These are phyloP conservation scores for Germaria angustata DNA, from an alignment of 2,888 invertebrate species.

Conservation along the genomic window DNA sequence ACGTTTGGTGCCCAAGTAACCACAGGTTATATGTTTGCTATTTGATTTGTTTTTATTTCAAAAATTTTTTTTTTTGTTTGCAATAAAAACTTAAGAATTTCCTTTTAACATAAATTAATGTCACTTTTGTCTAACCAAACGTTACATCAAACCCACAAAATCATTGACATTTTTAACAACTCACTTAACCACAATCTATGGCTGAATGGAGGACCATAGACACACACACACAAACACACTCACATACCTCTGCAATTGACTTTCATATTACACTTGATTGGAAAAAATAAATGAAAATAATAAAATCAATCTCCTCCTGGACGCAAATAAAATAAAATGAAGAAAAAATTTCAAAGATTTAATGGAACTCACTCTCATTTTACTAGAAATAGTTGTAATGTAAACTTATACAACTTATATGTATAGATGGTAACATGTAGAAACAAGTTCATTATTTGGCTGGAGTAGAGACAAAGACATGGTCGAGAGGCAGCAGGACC, in stretches of 20 bases:
- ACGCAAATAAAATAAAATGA: conserved; percentile 25
- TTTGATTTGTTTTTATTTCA: background rate
- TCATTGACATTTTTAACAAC: conserved; percentile 74
- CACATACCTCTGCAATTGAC: background rate
- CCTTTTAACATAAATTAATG: conserved; percentile 77
- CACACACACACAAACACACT: background rate
- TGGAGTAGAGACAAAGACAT: background rate
- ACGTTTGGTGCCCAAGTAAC: conserved; percentile 1
- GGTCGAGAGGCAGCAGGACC: background rate
- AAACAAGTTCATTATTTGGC: conserved; percentile 22
- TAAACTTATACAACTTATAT: background rate
- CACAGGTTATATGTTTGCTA: conserved; percentile 12
- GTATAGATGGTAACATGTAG: background rate
- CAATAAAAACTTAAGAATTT: conserved; percentile 70
- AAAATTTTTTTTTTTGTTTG: conserved; percentile 7
- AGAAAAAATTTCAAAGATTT: conserved; percentile 35
- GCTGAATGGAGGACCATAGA: background rate
- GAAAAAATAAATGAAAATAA: background rate
- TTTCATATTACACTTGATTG: background rate
- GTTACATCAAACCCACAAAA: conserved; percentile 67
- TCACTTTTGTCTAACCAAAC: conserved; percentile 69
- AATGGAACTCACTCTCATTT: conserved; percentile 64
- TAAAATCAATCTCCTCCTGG: conserved; percentile 59
- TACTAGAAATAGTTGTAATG: conserved; percentile 37
- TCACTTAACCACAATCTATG: conserved; percentile 73